A percentile compares a stretch with the other conserved stretches of the same genome.
Evolutionary conservation across 2,888 invertebrate genomes (phyloP).

Genomic region (Pilophorus perplexus): DNA sequence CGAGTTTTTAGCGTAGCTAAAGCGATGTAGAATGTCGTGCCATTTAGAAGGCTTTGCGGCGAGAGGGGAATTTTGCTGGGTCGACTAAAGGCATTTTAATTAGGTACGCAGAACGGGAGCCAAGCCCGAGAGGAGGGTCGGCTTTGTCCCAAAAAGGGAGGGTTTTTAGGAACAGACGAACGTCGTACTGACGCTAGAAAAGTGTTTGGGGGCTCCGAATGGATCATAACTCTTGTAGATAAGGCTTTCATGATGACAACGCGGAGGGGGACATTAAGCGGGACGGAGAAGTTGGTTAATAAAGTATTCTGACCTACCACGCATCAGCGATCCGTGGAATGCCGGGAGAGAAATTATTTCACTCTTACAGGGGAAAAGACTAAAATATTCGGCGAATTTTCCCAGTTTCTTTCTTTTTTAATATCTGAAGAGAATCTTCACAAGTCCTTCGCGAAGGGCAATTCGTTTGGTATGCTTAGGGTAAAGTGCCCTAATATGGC

Average conservation of each 20-base stretch:
- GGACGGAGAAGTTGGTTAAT: conserved; percentile 27
- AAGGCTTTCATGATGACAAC: conserved; percentile 29
- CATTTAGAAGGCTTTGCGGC: conserved; percentile 19
- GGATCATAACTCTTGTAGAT: conserved; percentile 25
- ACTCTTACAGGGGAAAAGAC: too few species aligned
- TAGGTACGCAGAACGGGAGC: conserved; percentile 11
- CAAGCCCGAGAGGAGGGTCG: not conserved
- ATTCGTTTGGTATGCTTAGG: too few species aligned
- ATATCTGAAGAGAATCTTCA: too few species aligned
- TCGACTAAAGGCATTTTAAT: conserved; percentile 27
- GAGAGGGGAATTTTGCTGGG: conserved; percentile 20
- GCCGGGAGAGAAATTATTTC: not conserved
- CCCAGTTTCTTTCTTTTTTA: too few species aligned
- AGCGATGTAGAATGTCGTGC: conserved; percentile 24
- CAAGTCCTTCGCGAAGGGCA: too few species aligned
- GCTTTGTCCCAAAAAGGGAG: conserved; percentile 8
- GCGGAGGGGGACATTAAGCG: conserved; percentile 24
- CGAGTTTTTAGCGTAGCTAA: too few species aligned
- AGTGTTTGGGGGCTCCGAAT: conserved; percentile 17
- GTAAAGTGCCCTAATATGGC: too few species aligned
- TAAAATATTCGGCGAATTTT: too few species aligned
- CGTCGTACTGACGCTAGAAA: conserved; percentile 3
- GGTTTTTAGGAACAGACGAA: conserved; percentile 16
- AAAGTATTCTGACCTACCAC: conserved; percentile 24
- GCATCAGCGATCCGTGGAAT: conserved; percentile 26